phyloP scores from a whole-genome alignment of 2,797 vertebrate species.

The Muscicapa comitata region DNA sequence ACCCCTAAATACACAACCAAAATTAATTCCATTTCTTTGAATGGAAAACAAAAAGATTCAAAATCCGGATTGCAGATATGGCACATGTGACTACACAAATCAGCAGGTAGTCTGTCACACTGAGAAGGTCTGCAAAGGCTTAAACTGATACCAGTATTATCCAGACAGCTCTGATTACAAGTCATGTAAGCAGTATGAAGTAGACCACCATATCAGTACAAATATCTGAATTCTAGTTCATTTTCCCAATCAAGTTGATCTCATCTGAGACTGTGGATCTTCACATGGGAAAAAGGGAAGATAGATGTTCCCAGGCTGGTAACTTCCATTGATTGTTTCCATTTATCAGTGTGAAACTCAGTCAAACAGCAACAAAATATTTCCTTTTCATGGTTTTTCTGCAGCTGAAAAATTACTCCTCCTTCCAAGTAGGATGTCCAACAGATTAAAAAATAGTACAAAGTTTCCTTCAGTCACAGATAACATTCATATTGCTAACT shows the following conservation, averaged over 20 bases:
- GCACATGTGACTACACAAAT: not conserved
- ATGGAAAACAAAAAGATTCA: not conserved
- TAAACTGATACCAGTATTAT: not conserved
- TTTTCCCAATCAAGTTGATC: not conserved
- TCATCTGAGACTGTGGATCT: not conserved
- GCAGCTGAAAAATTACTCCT: constrained; percentile 12
- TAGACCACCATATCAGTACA: not conserved
- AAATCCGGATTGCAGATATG: not conserved
- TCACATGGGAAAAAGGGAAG: constrained; percentile 8
- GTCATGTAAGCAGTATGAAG: not conserved
- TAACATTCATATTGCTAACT: not conserved
- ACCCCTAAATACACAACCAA: not conserved
- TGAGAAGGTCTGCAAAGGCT: not conserved
- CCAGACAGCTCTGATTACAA: not conserved
- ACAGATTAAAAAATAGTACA: not conserved
- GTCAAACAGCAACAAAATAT: constrained; percentile 9
- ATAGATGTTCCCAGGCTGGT: not conserved
- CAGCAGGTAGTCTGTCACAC: not conserved
- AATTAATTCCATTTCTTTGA: not conserved
- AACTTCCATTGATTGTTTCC: constrained; percentile 8
- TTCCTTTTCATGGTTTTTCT: constrained; percentile 9
- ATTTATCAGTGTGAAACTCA: not conserved
- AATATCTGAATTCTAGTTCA: not conserved
- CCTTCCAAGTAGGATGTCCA: constrained; percentile 13
- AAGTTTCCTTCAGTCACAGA: not conserved